Evolutionary conservation across 53 echinoderm and acorn worm genomes (phyloP), one percentile per base, ranked within the genome.

Genomic region (Glandiceps talaboti): DNA sequence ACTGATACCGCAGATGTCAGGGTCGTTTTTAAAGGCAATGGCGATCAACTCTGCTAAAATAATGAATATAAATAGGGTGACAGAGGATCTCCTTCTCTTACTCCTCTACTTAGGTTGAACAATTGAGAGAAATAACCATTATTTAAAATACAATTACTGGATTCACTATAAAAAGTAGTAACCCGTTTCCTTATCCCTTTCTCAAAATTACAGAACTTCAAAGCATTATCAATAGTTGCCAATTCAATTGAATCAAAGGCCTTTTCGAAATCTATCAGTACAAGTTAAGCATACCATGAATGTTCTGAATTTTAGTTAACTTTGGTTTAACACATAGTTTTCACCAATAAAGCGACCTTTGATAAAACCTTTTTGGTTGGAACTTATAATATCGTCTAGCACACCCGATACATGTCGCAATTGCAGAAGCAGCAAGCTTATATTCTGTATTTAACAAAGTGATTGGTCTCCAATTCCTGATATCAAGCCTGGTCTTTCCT

Each of bases 391-490:
- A 45, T 12, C 20, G 20, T 45, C 64, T 20, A 83, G 80, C 27
- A 33, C 28, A n/a, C 31, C 31, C 74, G 81, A 82, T 30, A 83
- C 26, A 30, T 80, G 73, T 1, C 79, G 80, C 77, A 33, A 88
- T 88, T 25, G 74, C 81, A 1, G 28, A 25, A 1, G 73, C 31
- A 25, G 73, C 76, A 30, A 85, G 6, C 30, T 85, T 76, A 30
- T 33, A 83, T 27, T 29, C 32, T 27, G 33, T 84, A 72, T 88
- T 88, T 27, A 88, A 74, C 1, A 88, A 30, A 0, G 87, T 80
- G 25, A 88, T 88, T 29, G 88, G 82, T 25, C 84, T 72, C 85
- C 85, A 84, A 81, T 90, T 85, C 32, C 80, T 88, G 25, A 91
- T 77, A 77, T 75, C 80, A 73, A 28, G 30, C 80, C 1, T 72